phyloP scores from a whole-genome alignment of 2,888 invertebrate genomes.

The Rhyacophila evoluta region DNA sequence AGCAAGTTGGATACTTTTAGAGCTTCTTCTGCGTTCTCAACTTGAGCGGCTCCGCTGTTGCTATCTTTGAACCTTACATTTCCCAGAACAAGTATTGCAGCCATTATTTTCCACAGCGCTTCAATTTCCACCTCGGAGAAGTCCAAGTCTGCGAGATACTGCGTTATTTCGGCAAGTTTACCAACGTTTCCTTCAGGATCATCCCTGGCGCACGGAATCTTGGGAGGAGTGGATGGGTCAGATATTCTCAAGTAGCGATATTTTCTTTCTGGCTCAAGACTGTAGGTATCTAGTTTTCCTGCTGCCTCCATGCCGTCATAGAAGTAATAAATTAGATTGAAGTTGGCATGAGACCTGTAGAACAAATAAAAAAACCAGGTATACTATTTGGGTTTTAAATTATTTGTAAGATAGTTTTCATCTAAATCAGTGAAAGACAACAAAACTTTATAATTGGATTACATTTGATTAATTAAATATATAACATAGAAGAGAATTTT shows the following conservation, averaged over 20 bases:
- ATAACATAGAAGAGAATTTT: no score
- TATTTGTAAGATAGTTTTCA: no score
- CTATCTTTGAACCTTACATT: conserved; percentile 82
- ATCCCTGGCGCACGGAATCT: conserved; percentile 74
- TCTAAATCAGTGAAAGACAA: no score
- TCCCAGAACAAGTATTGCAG: conserved; percentile 83
- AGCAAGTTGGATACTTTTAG: conserved; percentile 78
- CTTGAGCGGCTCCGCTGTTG: conserved; percentile 75
- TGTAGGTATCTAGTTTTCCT: conserved; percentile 75
- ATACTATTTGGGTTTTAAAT: no score
- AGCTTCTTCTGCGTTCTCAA: conserved; percentile 79
- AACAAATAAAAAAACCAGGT: no score
- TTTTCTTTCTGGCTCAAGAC: conserved; percentile 75
- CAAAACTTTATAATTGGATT: no score
- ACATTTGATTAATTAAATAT: no score
- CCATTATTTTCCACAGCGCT: conserved; percentile 77
- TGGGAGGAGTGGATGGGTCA: conserved; percentile 68
- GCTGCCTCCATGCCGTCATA: conserved; percentile 84
- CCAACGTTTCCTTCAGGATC: conserved; percentile 74
- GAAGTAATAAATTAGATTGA: conserved; percentile 90
- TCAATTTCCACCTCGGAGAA: conserved; percentile 79
- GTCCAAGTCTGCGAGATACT: conserved; percentile 75
- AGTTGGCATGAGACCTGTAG: conserved; percentile 86
- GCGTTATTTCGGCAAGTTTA: conserved; percentile 74
- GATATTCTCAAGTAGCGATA: conserved; percentile 81